phyloP scores from a whole-genome alignment of 2,888 invertebrate species.

The Bombylius discolor region DNA sequence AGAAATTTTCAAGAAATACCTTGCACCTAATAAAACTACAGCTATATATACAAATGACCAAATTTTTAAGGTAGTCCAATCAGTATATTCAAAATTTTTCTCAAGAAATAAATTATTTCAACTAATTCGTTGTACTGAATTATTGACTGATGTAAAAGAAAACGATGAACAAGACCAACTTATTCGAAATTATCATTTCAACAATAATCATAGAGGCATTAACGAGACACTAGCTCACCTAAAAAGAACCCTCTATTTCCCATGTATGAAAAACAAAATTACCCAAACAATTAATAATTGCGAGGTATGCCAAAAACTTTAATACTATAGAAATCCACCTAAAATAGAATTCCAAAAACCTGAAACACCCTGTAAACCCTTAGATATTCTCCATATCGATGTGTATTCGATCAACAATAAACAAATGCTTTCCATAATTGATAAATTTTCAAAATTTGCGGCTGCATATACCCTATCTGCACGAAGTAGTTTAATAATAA shows the following conservation, averaged over 20 bases:
- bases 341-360: not conserved
- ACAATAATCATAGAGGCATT: not conserved
- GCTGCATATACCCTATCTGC: not conserved
- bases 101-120: slow-evolving; percentile 4
- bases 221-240: too few species aligned
- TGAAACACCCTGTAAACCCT: not conserved
- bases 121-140: not conserved
- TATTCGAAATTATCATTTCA: not conserved
- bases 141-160: not conserved
- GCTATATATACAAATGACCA: slow-evolving; percentile 5
- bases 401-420: not conserved
- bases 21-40: slow-evolving; percentile 1
- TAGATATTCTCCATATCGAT: not conserved
- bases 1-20: slow-evolving; percentile 2
- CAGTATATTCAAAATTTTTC: slow-evolving; percentile 2
- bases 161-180: not conserved
- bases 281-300: too few species aligned
- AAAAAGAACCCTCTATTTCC: too few species aligned
- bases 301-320: too few species aligned
- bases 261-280: too few species aligned
- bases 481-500: not conserved
- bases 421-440: not conserved
- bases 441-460: not conserved
- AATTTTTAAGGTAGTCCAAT: slow-evolving; percentile 5
- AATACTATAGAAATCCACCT: too few species aligned